Evolutionary conservation across 2,113 vertebrate species (phyloP), one percentile per base, ranked within the genome.

Genomic region (Dipodomys spectabilis): DNA sequence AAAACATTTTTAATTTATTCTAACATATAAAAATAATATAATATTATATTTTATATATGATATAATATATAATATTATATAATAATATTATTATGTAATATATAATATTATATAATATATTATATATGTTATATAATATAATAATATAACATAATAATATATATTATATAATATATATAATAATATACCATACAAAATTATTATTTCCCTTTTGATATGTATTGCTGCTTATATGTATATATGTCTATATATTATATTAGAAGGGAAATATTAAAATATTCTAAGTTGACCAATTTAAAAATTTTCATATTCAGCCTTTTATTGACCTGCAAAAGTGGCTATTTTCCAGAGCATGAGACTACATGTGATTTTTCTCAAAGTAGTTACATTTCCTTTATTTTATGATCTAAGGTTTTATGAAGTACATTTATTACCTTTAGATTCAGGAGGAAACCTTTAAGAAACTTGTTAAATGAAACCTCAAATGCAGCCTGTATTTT

Each of bases 261-360:
- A 89, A 86, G 12, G 25, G 6, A 82, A 92, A 39, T 32, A 2
- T 12, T 81, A 28, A 6, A 72, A 20, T 1, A 78, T 22, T 60
- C 13, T 68, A 85, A 73, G n/a, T 83, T 53, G 39, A 96, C 74
- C 2, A 45, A 15, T 78, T 71, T 77, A 73, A 57, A 81, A 91
- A 88, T 77, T 22, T 44, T 92, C 39, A 80, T 35, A 93, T 73
- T 90, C n/a, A 74, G 44, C 7, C 7, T 88, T 86, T 95, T 67
- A 74, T 69, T 53, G 27, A 91, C 25, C 8, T 23, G 30, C 45
- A 82, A 68, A 94, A 82, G 28, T 65, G 67, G 15, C 16, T 28
- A 22, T 89, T 90, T 92, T 95, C 71, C 35, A 27, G 35, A 49
- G 60, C 72, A 22, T 74, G 45, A 82, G 65, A 53, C 13, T 39